Evolutionary conservation across 2,797 vertebrate species (phyloP), one percentile per base, ranked within the genome.

Genomic region (Halcyon smyrnensis): DNA sequence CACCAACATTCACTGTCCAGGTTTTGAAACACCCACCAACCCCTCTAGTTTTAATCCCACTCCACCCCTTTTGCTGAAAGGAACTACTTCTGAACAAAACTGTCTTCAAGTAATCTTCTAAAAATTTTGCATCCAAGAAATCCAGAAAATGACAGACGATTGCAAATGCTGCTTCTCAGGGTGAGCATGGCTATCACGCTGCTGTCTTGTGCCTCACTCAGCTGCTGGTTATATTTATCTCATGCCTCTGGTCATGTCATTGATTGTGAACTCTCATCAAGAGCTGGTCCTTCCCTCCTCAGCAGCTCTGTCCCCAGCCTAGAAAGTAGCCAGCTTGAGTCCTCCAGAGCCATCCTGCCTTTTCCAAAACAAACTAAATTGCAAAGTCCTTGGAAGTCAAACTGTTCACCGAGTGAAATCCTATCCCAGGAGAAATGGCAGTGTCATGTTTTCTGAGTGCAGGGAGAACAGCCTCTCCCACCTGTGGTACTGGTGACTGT

Each of bases 371-470:
- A 46, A 92, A 65, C 46, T 59, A 39, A 89, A 64, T 8, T 60
- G 30, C n/a, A 25, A 77, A 78, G 62, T 46, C 34, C 53, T 64
- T 60, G 9, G 19, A 87, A 87, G 25, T 1, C 45, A 15, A 56
- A 91, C 27, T 13, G 9, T 50, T 69, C 0, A 0, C 39, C 17
- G 14, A 77, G 36, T 41, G 36, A 85, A 78, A 89, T 43, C 32
- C 63, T 63, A 7, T 30, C 18, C 17, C 6, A 24, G 18, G n/a
- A 67, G 84, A 79, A 81, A 64, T 1, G 12, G 12, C 48, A 36
- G 23, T 6, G 18, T 21, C 2, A 5, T 51, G 15, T 2, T 60
- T 76, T 32, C 6, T 0, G 0, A 45, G 20, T 3, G 30, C 50
- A 71, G 53, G 45, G 60, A 60, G 15, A 60, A 15, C 39, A 85